Conservation (phyloP, 1,140 invertebrate species). For the Tenebrio molitor region DNA sequence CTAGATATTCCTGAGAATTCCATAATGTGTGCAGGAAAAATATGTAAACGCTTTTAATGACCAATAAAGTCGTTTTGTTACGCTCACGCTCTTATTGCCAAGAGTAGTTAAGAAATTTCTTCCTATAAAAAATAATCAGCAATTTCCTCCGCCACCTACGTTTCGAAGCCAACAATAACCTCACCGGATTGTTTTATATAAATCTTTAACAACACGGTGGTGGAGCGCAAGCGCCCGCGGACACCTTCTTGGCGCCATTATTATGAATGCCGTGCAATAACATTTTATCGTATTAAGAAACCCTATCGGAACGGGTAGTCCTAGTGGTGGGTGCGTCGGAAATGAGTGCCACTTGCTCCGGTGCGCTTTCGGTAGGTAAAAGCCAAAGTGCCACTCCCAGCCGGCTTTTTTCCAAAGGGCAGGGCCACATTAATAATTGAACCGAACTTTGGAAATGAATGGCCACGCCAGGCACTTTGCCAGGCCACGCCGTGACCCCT, state of each 20-base stretch:
- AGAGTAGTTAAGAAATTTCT: slow-evolving; percentile 16
- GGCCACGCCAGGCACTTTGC: slow-evolving; percentile 15
- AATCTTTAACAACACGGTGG: slow-evolving; percentile 18
- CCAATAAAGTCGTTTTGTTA: slow-evolving; percentile 13
- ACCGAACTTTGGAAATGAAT: not conserved
- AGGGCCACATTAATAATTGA: not conserved
- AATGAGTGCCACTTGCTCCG: slow-evolving; percentile 4
- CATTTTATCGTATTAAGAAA: slow-evolving; percentile 15
- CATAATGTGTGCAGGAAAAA: slow-evolving; percentile 7
- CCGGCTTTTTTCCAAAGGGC: not conserved
- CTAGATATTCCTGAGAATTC: slow-evolving; percentile 13
- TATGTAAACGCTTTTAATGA: slow-evolving; percentile 29
- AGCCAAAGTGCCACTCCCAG: not conserved
- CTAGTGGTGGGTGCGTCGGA: not conserved
- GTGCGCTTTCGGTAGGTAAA: no score
- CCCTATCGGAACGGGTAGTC: not conserved
- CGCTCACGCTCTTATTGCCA: slow-evolving; percentile 1
- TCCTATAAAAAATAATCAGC: not conserved
- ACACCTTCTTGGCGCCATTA: slow-evolving; percentile 20
- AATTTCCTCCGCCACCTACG: slow-evolving; percentile 5
- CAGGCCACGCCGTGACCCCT: slow-evolving; percentile 14
- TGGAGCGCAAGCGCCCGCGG: not conserved
- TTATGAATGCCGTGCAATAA: slow-evolving; percentile 16
- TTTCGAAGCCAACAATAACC: not conserved
- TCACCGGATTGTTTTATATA: slow-evolving; percentile 2